phyloP scores from a whole-genome alignment of 2,113 vertebrate species.

The Chinchilla lanigera region DNA sequence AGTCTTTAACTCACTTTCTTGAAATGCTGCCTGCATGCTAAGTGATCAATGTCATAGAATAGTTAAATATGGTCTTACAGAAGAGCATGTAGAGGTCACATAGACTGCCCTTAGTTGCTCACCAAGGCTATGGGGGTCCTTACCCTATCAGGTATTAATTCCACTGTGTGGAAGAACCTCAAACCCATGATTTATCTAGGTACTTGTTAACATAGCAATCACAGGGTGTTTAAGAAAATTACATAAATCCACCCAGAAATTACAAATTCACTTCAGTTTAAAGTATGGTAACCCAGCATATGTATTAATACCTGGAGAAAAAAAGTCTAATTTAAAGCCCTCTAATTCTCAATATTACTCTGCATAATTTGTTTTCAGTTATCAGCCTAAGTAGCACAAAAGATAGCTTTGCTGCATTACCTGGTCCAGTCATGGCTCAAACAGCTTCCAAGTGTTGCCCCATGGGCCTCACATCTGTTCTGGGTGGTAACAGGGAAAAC shows the following conservation, averaged over 20 bases:
- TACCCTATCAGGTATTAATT: background rate
- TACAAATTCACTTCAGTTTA: background rate
- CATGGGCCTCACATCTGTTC: background rate
- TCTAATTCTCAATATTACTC: background rate
- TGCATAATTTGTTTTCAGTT: slow-evolving; percentile 33
- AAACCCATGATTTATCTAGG: slow-evolving; percentile 37
- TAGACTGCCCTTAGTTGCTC: background rate
- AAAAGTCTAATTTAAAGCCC: background rate
- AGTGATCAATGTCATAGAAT: background rate
- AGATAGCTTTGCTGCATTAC: slow-evolving; percentile 63
- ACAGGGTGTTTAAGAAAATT: slow-evolving; percentile 24
- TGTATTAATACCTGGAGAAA: background rate
- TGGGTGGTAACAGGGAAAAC: background rate
- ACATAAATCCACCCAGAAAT: background rate
- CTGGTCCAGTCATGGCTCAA: background rate
- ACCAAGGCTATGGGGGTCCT: background rate
- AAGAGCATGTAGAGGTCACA: background rate
- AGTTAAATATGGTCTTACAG: background rate
- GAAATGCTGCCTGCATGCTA: background rate
- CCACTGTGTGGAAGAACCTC: background rate
- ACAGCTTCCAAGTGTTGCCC: background rate
- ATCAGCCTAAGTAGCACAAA: slow-evolving; percentile 31
- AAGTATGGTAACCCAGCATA: background rate
- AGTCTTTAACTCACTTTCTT: background rate
- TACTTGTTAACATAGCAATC: slow-evolving; percentile 35